These are phyloP conservation scores for Tachysurus vachellii DNA, from an alignment of 2,113 vertebrate species.

Conservation along the genomic window DNA sequence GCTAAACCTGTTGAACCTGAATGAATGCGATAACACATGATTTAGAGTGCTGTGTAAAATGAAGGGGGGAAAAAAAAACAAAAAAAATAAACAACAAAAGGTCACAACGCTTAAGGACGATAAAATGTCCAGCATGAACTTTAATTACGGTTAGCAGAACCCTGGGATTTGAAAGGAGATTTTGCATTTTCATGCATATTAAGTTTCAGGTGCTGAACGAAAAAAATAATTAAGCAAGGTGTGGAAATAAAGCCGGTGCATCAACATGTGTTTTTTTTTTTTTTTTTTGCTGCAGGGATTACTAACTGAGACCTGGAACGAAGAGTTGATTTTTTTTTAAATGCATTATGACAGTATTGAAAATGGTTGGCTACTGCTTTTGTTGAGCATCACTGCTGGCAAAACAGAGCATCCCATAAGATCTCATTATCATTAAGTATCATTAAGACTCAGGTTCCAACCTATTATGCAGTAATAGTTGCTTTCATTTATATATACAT, in stretches of 20 bases:
- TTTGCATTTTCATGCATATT: constrained; percentile 1
- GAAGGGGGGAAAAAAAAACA: constrained; percentile 9
- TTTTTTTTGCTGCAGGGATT: not conserved
- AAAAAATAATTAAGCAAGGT: not conserved
- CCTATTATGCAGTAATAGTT: constrained; percentile 28
- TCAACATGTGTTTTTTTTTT: not conserved
- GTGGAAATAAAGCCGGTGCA: not conserved
- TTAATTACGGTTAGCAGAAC: constrained; percentile 22
- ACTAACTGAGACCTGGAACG: not conserved
- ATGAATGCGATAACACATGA: constrained; percentile 51
- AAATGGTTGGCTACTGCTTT: constrained; percentile 14
- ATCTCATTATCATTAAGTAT: constrained; percentile 36
- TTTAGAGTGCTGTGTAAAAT: constrained; percentile 46
- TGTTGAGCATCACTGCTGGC: constrained; percentile 14
- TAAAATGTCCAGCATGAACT: constrained; percentile 42
- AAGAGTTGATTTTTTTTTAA: not conserved
- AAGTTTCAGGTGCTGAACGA: constrained; percentile 14
- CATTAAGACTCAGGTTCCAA: constrained; percentile 33
- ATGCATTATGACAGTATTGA: not conserved
- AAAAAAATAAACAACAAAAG: constrained; percentile 24
- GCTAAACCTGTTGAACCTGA: constrained; percentile 58
- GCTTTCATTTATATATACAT: constrained; percentile 25
- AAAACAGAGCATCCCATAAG: constrained; percentile 23
- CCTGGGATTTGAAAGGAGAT: constrained; percentile 10
- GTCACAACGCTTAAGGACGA: constrained; percentile 39